These are phyloP conservation scores for Epinotia demarniana DNA, from an alignment of 2,888 invertebrate genomes.

Conservation along the genomic window DNA sequence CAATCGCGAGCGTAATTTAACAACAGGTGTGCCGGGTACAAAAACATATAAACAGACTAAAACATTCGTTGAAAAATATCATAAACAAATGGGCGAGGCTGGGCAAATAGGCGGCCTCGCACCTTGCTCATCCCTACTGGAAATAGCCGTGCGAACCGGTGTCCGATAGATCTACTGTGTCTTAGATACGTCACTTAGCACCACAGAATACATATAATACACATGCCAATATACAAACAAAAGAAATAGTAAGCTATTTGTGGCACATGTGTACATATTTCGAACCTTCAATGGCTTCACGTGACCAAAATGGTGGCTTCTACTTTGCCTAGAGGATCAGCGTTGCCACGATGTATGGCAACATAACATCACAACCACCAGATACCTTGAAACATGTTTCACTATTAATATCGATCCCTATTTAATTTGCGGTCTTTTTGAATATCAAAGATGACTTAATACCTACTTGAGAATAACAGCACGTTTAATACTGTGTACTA, in stretches of 20 bases:
- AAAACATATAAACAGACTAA: slow-evolving; percentile 24
- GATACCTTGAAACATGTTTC: too few species aligned
- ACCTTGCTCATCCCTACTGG: slow-evolving; percentile 20
- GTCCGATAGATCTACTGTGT: not conserved
- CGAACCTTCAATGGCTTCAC: too few species aligned
- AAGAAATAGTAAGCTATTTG: not conserved
- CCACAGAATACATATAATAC: not conserved
- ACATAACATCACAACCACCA: too few species aligned
- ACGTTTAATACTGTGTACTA: too few species aligned
- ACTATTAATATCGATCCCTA: too few species aligned
- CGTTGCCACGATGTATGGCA: too few species aligned
- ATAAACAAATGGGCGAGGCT: slow-evolving; percentile 28
- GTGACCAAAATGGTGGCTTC: too few species aligned
- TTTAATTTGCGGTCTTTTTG: too few species aligned
- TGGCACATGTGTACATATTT: too few species aligned
- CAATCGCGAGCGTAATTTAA: not conserved
- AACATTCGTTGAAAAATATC: slow-evolving; percentile 32
- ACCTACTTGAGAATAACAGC: too few species aligned
- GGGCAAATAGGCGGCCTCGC: slow-evolving; percentile 23
- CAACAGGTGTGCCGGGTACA: slow-evolving; percentile 30
- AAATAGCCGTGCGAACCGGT: slow-evolving; percentile 42
- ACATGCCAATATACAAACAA: not conserved
- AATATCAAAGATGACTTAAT: too few species aligned
- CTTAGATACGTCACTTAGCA: slow-evolving; percentile 13
- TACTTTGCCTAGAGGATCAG: too few species aligned